Conservation (phyloP, 92 coral and sea anemone species). For the Blastomussa wellsi region DNA sequence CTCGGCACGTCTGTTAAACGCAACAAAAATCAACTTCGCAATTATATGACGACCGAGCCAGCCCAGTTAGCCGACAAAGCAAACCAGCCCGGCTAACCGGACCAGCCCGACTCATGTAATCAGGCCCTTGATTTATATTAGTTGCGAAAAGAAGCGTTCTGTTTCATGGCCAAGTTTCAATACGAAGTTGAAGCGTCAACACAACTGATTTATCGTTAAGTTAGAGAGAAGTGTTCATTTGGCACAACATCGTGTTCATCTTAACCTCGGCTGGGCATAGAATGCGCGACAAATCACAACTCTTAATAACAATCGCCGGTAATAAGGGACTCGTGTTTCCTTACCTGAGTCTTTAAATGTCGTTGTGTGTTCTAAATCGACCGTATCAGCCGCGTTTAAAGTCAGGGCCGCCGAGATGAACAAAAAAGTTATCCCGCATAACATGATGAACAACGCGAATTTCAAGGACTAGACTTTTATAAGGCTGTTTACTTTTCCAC, state of each 20-base stretch:
- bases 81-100: too few species aligned
- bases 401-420: not conserved
- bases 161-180: not conserved
- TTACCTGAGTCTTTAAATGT: slow-evolving; percentile 20
- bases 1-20: too few species aligned
- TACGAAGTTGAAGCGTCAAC: not conserved
- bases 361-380: not conserved
- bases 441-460: not conserved
- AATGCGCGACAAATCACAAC: not conserved
- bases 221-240: not conserved
- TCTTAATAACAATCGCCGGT: not conserved
- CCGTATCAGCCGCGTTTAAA: not conserved
- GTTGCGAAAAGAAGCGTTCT: not conserved
- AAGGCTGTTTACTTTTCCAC: not conserved
- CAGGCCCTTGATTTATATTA: not conserved
- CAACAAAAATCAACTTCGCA: too few species aligned
- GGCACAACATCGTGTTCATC: not conserved
- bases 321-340: not conserved
- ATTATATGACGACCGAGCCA: too few species aligned
- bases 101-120: too few species aligned
- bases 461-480: not conserved
- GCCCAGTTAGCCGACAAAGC: too few species aligned
- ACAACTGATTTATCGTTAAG: not conserved
- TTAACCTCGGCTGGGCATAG: not conserved
- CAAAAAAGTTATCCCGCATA: not conserved